Percentiles rank a stretch among this genome's conserved stretches.
Conservation (phyloP, 2,113 vertebrate genomes). For the Mormyrus lacerda region DNA sequence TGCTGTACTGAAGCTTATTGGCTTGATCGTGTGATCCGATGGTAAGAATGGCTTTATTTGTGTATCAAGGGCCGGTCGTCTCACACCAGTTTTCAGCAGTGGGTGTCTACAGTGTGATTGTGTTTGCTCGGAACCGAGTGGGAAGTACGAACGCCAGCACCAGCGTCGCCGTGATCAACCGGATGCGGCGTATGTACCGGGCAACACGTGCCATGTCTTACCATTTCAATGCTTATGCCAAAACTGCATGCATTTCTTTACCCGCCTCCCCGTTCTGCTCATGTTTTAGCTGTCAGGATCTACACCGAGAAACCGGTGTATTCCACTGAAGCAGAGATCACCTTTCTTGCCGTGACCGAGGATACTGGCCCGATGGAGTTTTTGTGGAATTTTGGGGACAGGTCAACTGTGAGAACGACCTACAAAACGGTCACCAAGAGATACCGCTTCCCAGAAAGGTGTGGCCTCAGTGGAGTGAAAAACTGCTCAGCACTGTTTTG, state of each 20-base stretch:
- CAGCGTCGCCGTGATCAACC: slow-evolving; percentile 22
- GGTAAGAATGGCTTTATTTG: not conserved
- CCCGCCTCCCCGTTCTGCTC: not conserved
- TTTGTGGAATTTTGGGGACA: slow-evolving; percentile 67
- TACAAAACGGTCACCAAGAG: slow-evolving; percentile 49
- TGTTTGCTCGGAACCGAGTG: slow-evolving; percentile 16
- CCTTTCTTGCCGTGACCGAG: slow-evolving; percentile 52
- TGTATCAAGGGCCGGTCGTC: slow-evolving; percentile 30
- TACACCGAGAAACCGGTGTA: slow-evolving; percentile 54
- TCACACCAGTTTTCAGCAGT: slow-evolving; percentile 16
- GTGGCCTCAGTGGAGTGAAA: not conserved
- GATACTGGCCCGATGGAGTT: slow-evolving; percentile 47
- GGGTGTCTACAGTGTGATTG: slow-evolving; percentile 24
- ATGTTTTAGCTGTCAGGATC: slow-evolving; percentile 48
- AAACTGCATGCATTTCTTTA: not conserved
- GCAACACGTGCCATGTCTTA: not conserved
- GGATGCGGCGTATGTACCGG: slow-evolving; percentile 33
- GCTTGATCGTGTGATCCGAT: not conserved
- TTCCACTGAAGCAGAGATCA: slow-evolving; percentile 53
- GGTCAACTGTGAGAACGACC: slow-evolving; percentile 42
- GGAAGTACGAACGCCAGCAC: slow-evolving; percentile 12
- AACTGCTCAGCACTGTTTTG: not conserved
- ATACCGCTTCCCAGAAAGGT: slow-evolving; percentile 60
- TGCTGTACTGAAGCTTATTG: not conserved
- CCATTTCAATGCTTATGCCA: not conserved